Evolutionary conservation across 1,140 invertebrate genomes (phyloP).

Genomic region (Scaptomyza montana): DNA sequence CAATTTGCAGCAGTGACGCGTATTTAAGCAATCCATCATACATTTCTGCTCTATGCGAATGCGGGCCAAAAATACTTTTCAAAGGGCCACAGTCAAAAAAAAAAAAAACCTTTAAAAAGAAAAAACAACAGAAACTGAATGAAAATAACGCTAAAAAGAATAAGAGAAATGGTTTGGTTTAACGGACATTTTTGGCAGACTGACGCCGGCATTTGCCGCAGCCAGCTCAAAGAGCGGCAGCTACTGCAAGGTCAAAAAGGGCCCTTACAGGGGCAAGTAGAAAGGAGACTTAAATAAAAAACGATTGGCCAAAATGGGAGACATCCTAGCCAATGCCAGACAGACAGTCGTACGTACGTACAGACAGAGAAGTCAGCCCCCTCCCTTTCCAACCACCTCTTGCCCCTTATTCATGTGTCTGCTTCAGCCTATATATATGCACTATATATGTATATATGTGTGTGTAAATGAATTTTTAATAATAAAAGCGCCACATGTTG

Average conservation of each 20-base stretch:
- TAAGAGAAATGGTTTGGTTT: slow-evolving; percentile 3
- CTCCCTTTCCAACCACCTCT: not conserved
- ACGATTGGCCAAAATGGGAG: not conserved
- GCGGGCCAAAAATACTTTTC: slow-evolving; percentile 68
- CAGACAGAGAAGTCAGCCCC: not conserved
- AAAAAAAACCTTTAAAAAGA: not conserved
- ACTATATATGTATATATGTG: slow-evolving; percentile 20
- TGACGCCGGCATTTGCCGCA: too few relatives aligned
- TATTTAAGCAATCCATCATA: slow-evolving; percentile 58
- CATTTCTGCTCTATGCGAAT: slow-evolving; percentile 37
- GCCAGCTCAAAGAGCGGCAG: slow-evolving; percentile 52
- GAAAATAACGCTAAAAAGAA: not conserved
- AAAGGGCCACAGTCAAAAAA: slow-evolving; percentile 33
- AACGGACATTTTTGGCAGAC: too few relatives aligned
- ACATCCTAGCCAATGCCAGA: slow-evolving; percentile 32
- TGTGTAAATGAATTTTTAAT: slow-evolving; percentile 80
- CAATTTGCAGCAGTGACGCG: slow-evolving; percentile 13
- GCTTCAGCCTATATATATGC: not conserved
- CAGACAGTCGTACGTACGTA: slow-evolving; percentile 21
- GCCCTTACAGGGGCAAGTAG: not conserved
- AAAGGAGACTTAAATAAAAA: not conserved
- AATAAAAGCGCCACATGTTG: slow-evolving; percentile 81
- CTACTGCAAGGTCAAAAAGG: slow-evolving; percentile 72
- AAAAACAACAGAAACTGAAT: not conserved
- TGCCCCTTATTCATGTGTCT: slow-evolving; percentile 10